Conservation (phyloP, 2,113 vertebrate species). For the Phasianus colchicus region DNA sequence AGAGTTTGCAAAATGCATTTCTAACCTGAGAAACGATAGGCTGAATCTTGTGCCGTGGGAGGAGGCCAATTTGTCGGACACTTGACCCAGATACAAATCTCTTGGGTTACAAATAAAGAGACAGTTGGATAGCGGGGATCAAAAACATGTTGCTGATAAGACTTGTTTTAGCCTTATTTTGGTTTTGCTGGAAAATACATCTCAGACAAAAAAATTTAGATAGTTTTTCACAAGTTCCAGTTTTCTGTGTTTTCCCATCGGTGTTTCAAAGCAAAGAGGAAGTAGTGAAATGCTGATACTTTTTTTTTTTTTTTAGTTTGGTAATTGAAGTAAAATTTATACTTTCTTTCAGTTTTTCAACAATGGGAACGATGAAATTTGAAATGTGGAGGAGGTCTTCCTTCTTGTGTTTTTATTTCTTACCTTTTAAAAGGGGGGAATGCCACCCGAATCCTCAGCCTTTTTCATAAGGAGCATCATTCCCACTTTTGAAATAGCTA, state of each 20-base stretch:
- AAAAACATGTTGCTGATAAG: constrained; percentile 57
- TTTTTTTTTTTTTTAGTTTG: not conserved
- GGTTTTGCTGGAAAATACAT: not conserved
- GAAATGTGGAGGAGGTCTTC: not conserved
- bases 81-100: constrained; percentile 64
- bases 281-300: not conserved
- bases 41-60: not conserved
- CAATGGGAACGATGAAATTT: not conserved
- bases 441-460: not conserved
- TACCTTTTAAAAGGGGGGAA: not conserved
- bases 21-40: not conserved
- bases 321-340: not conserved
- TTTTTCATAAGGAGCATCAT: not conserved
- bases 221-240: not conserved
- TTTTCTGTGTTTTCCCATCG: not conserved
- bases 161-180: not conserved
- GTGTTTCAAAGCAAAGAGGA: not conserved
- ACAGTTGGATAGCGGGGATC: not conserved
- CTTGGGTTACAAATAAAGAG: constrained; percentile 37
- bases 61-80: not conserved
- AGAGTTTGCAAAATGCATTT: constrained; percentile 40
- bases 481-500: not conserved
- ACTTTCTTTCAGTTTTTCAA: not conserved
- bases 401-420: not conserved
- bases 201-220: not conserved